Base-by-base conservation (phyloP, 2,113 vertebrate genomes). In the Crotalus tigris region DNA sequence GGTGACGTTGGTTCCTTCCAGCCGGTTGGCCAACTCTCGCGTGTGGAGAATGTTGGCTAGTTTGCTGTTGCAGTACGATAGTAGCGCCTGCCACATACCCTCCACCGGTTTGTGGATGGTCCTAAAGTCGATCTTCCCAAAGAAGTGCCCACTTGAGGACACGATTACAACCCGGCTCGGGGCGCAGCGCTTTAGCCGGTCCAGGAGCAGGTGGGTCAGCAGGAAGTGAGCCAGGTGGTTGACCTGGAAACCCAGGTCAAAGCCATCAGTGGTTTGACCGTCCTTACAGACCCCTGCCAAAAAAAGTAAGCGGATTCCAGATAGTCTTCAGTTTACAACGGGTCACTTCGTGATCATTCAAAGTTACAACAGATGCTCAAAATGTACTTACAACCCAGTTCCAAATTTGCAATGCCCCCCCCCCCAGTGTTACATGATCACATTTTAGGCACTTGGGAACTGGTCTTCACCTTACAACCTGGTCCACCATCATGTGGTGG, bases 191-290 rank as follows among this genome's bases (percentile, higher is more conserved):
- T 97, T 98, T 93, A 99, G 97, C 7, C 97, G 97, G 85, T 98
- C 97, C 96, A 99, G 95, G 93, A 99, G 98, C 86, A 99, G 98
- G 91, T 97, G 97, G 12, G 99, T 99, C 92, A 99, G 98, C 88
- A 99, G 97, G 95, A 99, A 99, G 94, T 98, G 99, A 46, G 98
- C 98, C 29, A 99, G 58, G 94, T 99, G 98, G 96, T 99, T 99
- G 29, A 99, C 98, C 15, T 98, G 98, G 49, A 99, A 98, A 0
- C 95, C 94, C 90, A 98, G 90, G 91, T 98, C 98, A 92, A 98
- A 99, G 12, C 98, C 97, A 0, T 99, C 98, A 17, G 97, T 97
- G 0, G 98, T 98, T 5, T 61, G 96, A 69, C 98, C 98, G 1
- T 95, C 94, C 4, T 93, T 92, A 24, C 97, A 95, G 91, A 99